Base-by-base conservation (phyloP, 2,797 vertebrate species). In the Carcharodon carcharias region DNA sequence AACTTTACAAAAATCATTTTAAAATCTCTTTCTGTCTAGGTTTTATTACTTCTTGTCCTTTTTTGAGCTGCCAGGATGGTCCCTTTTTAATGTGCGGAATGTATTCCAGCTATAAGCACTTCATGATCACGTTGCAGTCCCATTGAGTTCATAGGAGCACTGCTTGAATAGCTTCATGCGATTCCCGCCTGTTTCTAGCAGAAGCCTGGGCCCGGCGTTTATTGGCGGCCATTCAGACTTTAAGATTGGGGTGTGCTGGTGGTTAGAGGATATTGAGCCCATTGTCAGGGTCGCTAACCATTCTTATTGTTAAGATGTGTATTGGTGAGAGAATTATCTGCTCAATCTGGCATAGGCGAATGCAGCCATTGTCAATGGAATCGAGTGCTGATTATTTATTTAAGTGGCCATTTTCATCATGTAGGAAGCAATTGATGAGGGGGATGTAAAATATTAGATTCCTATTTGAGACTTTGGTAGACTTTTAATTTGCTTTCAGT, bases 401-500 rank as follows among this genome's bases (percentile, higher is more conserved):
- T 63, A 91, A 61, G 21, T 91, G 88, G 58, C 31, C 28, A 61
- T 12, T 91, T 91, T 35, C 58, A 18, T 12, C 5, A 61, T 26
- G 61, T 23, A 26, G 61, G 35, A 93, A 56, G 40, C 16, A n/a
- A 93, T 65, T 93, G 91, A 65, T 21, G 54, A 56, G 28, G 3
- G 18, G 54, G 82, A 87, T 16, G 6, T 87, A 50, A 87, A 54
- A 87, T 6, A 26, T 54, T 12, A 63, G 56, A n/a, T 65, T 92
- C 35, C 26, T 40, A 63, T 63, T 92, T 93, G 23, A 67, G 61
- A 45, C 35, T 67, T 67, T 45, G 61, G 23, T 93, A 8, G n/a
- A 67, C 21, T 93, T 45, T 67, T 92, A 61, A 92, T n/a, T 92
- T 67, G 61, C 61, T 65, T 95, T 58, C 94, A 95, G 28, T 56